phyloP scores from a whole-genome alignment of 1,140 invertebrate species.

The Coenobita brevimanus region DNA sequence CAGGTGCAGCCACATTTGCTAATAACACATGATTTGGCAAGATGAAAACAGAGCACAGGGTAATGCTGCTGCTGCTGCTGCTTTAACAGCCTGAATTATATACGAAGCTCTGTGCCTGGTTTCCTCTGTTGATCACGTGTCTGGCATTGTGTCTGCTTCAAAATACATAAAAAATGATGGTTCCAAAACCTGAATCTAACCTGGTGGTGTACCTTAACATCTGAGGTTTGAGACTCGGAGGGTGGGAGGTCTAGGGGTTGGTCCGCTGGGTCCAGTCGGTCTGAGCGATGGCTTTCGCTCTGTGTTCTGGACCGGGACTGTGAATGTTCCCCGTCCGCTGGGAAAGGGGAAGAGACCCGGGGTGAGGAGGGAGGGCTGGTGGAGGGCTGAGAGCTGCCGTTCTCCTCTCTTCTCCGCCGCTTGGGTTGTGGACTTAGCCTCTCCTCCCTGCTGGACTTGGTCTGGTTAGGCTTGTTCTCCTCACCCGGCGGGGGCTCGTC shows the following conservation, averaged over 20 bases:
- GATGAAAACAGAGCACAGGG: no score
- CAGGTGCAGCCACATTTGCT: no score
- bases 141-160: no score
- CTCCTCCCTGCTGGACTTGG: slow-evolving; percentile 36
- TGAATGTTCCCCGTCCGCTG: slow-evolving; percentile 36
- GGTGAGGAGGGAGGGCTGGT: slow-evolving; percentile 53
- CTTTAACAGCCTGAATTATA: no score
- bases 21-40: no score
- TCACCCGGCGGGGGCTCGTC: slow-evolving; percentile 57
- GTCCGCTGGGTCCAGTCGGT: slow-evolving; percentile 18
- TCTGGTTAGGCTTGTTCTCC: slow-evolving; percentile 11
- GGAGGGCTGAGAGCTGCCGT: slow-evolving; percentile 48
- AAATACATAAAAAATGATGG: no score
- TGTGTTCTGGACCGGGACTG: slow-evolving; percentile 39
- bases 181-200: no score
- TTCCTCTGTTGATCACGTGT: not conserved
- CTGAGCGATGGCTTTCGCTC: slow-evolving; percentile 32
- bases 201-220: slow-evolving; percentile 53
- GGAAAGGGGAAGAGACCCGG: slow-evolving; percentile 49
- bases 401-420: slow-evolving; percentile 56
- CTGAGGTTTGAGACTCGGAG: slow-evolving; percentile 46
- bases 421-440: slow-evolving; percentile 49
- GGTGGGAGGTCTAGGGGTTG: slow-evolving; percentile 1
- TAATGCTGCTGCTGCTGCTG: no score
- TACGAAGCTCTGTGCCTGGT: no score